Evolutionary conservation across 2,113 vertebrate genomes (phyloP), one percentile per base, ranked within the genome.

Genomic region (Cryptomyrus ogoouensis): DNA sequence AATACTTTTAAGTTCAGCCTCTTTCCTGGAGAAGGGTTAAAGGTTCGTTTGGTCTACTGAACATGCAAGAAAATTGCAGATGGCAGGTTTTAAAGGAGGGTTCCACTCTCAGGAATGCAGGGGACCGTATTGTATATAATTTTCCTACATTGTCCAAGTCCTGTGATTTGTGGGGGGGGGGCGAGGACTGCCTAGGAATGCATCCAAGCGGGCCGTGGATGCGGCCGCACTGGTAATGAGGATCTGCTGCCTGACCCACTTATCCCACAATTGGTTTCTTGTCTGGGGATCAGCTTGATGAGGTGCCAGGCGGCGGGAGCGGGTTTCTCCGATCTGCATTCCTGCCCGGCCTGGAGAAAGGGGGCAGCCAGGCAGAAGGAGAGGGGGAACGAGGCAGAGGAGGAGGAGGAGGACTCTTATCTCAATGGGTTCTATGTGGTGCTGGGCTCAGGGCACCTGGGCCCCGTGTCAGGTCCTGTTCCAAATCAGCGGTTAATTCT

Each of bases 241-340:
- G 95, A 96, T 94, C 95, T 92, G 92, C 94, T 95, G 95, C 95
- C 91, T 96, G 96, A 96, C 96, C 96, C 95, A 96, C 95, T 96
- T 96, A 95, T 95, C 93, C 95, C 95, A 97, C 96, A 97, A 96
- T 96, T 95, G 94, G 91, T 96, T 97, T 96, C 95, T 97, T 96
- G 96, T 96, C 95, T 94, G 91, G 92, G 95, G 95, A 96, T 95
- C 95, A 93, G 94, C 93, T 95, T 96, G 96, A 97, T 94, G 91
- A 95, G 95, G 96, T 96, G 96, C 96, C 96, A 96, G 94, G 93
- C 91, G 95, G 95, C 95, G 94, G 94, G 95, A 96, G 95, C 95
- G 95, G 95, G 96, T 95, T 95, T 95, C 94, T 91, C 93, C 93
- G 92, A 94, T 94, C 95, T 50, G 92, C 95, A 95, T 95, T 96